phyloP scores from a whole-genome alignment of 2,113 vertebrate genomes.

The Pteropus alecto region DNA sequence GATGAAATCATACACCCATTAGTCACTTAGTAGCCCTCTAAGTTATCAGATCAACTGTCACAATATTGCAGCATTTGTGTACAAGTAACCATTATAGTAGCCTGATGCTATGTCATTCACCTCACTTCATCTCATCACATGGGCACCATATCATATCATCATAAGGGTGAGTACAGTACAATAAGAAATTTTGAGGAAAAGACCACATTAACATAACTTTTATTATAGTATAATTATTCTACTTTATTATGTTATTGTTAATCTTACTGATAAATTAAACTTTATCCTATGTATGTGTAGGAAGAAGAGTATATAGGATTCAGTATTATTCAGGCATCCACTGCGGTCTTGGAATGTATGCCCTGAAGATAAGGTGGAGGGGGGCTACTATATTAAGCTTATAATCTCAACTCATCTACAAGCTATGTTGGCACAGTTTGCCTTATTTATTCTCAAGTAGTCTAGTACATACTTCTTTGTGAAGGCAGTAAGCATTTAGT shows the following conservation, averaged over 20 bases:
- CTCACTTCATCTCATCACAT: neutral
- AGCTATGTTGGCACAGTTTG: neutral
- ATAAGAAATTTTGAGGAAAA: neutral
- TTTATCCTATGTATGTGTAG: neutral
- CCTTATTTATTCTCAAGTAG: neutral
- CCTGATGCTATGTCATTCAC: neutral
- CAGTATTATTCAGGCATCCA: neutral
- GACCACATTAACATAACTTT: neutral
- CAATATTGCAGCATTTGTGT: no score
- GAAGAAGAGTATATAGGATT: neutral
- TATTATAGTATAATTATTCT: neutral
- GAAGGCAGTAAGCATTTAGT: neutral
- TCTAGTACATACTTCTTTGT: neutral
- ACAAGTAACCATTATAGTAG: neutral
- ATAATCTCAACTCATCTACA: neutral
- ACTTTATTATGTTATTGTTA: neutral
- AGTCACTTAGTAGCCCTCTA: neutral
- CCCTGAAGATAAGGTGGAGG: neutral
- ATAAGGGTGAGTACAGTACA: neutral
- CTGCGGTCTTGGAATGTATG: neutral
- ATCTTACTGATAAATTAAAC: neutral
- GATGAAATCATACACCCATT: neutral
- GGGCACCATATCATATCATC: neutral
- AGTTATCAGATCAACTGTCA: no score
- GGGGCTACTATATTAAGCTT: neutral